These are phyloP conservation scores for Pelecanoides urinatrix DNA, from an alignment of 2,113 vertebrate genomes.

Conservation along the genomic window DNA sequence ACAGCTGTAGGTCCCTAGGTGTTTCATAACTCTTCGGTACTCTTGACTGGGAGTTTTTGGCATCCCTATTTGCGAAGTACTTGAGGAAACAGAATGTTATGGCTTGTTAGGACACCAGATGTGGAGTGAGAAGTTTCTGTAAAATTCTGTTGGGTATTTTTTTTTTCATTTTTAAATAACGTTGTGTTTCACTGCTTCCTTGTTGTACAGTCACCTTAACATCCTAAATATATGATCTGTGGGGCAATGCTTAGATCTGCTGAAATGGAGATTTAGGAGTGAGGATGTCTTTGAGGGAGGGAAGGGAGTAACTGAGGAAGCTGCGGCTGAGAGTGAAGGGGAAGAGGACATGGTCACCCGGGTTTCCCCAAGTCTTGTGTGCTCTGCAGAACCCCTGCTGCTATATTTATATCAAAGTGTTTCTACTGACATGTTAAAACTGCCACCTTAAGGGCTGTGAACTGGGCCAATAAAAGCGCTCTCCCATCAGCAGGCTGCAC, in stretches of 20 bases:
- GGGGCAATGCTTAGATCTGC: not conserved
- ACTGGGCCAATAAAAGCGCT: not conserved
- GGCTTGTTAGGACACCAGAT: not conserved
- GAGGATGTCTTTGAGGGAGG: not conserved
- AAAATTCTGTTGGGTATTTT: not conserved
- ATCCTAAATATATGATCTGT: not conserved
- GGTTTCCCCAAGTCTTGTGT: not conserved
- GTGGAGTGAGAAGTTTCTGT: not conserved
- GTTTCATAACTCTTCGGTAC: not conserved
- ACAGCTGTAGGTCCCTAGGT: not conserved
- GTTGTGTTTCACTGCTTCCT: not conserved
- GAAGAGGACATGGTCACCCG: not conserved
- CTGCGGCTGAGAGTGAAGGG: not conserved
- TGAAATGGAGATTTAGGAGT: not conserved
- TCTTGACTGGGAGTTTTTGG: not conserved
- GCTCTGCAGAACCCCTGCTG: not conserved
- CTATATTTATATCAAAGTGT: not conserved
- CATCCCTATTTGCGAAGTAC: accelerated
- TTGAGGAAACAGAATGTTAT: not conserved
- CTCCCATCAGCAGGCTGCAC: not conserved
- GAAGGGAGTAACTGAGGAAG: not conserved
- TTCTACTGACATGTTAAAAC: not conserved
- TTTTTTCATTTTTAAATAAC: not conserved
- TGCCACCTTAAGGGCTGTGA: not conserved
- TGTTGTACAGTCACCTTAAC: not conserved